Base-by-base conservation (phyloP, 1,140 invertebrate genomes). In the Eueides isabella region DNA sequence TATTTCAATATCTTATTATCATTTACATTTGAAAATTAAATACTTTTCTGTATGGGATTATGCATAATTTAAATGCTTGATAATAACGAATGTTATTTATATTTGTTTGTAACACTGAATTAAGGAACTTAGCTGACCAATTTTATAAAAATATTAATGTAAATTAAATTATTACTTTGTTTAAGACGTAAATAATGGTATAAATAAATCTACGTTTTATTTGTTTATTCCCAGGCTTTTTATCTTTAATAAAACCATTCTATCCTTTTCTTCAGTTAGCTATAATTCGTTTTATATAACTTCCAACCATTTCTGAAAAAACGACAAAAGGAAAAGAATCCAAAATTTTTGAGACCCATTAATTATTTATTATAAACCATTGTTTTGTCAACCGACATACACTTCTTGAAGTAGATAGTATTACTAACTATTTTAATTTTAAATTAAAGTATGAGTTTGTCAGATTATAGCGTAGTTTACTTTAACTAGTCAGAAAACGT, bases 401-500 rank as follows among this genome's bases (percentile, higher is more conserved):
- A 4, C 48, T 3, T 55, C 48, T 55, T 2, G 2, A n/a, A 55
- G 48, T 55, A 55, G 9, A 26, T 44, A 44, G 11, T 26, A 55
- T 55, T 23, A 11, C 9, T 26, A 26, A 55, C 11, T 11, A 31
- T 31, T 31, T 5, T 31, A 31, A 7, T 38, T 2, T 38, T 2
- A 9, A n/a, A n/a, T n/a, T n/a, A n/a, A n/a, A n/a, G n/a, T n/a
- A n/a, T n/a, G n/a, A n/a, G n/a, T n/a, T n/a, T n/a, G n/a, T n/a
- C n/a, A 48, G 2, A 48, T 19, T 41, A 5, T 41, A 41, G 14
- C 14, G 14, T 2, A 48, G 38, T 55, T 55, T 55, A 55, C 9
- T 11, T 23, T 55, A 26, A 23, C 2, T 14, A 74, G 72, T 74
- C 61, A 71, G 55, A 41, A 69, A 67, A 73, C 73, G 73, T 81